Evolutionary conservation across 2,113 vertebrate genomes (phyloP), one percentile per base, ranked within the genome.

Genomic region (Hipposideros armiger): DNA sequence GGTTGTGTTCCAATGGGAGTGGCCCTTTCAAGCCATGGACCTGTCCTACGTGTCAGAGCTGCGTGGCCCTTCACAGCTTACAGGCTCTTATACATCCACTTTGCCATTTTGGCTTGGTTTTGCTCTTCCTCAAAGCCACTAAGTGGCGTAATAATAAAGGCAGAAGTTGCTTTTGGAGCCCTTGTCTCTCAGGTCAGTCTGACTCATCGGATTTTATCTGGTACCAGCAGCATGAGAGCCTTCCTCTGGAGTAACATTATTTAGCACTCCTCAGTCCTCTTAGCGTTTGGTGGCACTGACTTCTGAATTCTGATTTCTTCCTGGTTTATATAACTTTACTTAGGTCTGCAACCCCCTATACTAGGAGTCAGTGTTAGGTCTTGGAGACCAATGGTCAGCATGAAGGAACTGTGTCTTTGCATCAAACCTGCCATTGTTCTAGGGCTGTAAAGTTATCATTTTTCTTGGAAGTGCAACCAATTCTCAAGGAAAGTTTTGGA

Each of bases 241-340:
- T 94, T 90, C 32, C 56, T 66, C 50, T 72, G 58, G 32, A 90
- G 8, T 62, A 58, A 85, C 11, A 56, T 40, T 83, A 45, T 47
- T 80, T 64, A n/a, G 58, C 10, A 70, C 32, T 74, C 16, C 56
- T 90, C 28, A 73, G 58, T 73, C 22, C 1, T 64, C 24, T 74
- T 62, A 69, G 28, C 84, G 8, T 76, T 95, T 92, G 58, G 42
- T 96, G 52, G 54, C 54, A 72, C 9, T 14, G 70, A 81, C 28
- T 54, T 83, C 58, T 82, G 69, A 90, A 74, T 94, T 82, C n/a
- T 83, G 28, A 83, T 78, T 73, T 30, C 14, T 83, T 87, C 64
- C 30, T 86, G n/a, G 24, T 9, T 88, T 88, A 22, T 54, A 3
- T 64, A 54, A 78, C 11, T 72, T 91, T 73, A 32, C 36, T 67